A percentile compares a stretch with the other conserved stretches of the same genome.
Evolutionary conservation across 92 coral and sea anemone genomes (phyloP).

Genomic region (Umimayanthus kanabou): DNA sequence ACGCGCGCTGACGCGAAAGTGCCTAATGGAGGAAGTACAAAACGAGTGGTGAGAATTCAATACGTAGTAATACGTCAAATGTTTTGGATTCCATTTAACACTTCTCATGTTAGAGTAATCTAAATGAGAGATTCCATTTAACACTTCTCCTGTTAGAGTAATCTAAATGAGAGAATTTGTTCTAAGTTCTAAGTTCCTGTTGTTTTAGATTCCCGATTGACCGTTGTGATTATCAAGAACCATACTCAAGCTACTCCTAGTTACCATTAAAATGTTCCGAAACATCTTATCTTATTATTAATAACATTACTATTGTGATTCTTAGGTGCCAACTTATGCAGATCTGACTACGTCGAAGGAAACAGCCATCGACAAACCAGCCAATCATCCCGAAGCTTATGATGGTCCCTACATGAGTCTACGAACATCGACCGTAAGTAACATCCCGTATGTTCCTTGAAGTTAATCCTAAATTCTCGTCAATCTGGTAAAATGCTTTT

Average conservation of each 20-base stretch:
- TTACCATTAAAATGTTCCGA: background rate
- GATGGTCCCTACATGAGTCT: constrained; percentile 34
- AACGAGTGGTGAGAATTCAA: background rate
- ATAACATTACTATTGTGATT: background rate
- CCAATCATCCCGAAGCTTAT: constrained; percentile 16
- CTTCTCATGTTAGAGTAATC: too few species aligned
- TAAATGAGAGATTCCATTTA: too few species aligned
- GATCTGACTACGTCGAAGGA: background rate
- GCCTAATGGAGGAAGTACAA: background rate
- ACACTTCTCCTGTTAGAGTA: too few species aligned
- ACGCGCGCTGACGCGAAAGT: background rate
- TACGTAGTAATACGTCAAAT: too few species aligned
- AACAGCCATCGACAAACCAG: constrained; percentile 3
- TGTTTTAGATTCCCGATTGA: background rate
- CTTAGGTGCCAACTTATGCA: constrained; percentile 19
- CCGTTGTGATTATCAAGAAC: background rate
- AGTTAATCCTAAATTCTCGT: too few species aligned
- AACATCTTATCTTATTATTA: background rate
- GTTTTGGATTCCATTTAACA: background rate
- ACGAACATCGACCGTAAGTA: constrained; percentile 19
- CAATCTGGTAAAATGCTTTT: too few species aligned
- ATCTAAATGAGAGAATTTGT: too few species aligned
- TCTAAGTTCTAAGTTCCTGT: too few species aligned
- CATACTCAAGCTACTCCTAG: too few species aligned
- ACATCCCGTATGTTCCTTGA: too few species aligned